Evolutionary conservation across 2,113 vertebrate genomes (phyloP).

Genomic region (Sinocyclocheilus grahami): DNA sequence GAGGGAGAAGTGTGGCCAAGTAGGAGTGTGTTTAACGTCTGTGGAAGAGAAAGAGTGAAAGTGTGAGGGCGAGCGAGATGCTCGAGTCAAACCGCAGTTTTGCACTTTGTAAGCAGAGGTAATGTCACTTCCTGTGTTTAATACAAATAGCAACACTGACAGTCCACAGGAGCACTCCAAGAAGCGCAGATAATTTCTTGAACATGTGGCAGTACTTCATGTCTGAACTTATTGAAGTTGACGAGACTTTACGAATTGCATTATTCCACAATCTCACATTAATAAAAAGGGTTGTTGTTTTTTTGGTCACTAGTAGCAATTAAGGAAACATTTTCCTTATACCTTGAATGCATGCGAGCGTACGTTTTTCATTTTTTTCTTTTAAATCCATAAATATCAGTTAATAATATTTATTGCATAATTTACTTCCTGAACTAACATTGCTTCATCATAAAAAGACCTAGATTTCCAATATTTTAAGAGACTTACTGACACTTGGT

Average conservation of each 20-base stretch:
- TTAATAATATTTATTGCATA: too few relatives aligned
- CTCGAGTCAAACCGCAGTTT: conserved; percentile 17
- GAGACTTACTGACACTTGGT: too few relatives aligned
- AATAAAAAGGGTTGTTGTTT: neutral
- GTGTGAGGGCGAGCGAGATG: neutral
- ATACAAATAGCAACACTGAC: conserved; percentile 12
- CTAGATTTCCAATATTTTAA: too few relatives aligned
- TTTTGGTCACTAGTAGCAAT: neutral
- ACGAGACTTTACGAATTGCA: neutral
- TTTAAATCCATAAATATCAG: too few relatives aligned
- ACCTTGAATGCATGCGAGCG: too few relatives aligned
- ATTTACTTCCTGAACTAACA: too few relatives aligned
- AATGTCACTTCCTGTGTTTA: conserved; percentile 28
- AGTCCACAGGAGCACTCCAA: neutral
- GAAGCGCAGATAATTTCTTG: neutral
- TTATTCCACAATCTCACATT: neutral
- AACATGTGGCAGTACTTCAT: neutral
- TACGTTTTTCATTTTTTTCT: too few relatives aligned
- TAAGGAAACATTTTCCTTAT: neutral
- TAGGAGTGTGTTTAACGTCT: conserved; percentile 11
- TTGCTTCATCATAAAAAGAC: too few relatives aligned
- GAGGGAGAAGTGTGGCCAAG: conserved; percentile 61
- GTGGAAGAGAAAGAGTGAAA: neutral
- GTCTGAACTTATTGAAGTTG: neutral
- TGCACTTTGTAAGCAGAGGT: conserved; percentile 17